phyloP scores from a whole-genome alignment of 1,140 invertebrate genomes.

The Kradibia gibbosae region DNA sequence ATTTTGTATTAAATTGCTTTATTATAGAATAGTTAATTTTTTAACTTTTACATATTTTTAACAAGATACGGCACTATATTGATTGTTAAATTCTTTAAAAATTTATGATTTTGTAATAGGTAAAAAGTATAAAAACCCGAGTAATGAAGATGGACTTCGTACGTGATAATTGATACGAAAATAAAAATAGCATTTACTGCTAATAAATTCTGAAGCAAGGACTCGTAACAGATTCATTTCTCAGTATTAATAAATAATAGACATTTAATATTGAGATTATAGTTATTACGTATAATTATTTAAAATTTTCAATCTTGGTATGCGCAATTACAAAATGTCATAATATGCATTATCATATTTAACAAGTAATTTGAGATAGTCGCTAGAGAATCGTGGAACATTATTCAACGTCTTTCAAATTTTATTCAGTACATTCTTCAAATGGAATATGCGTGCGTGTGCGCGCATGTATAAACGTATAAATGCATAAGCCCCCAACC shows the following conservation, averaged over 20 bases:
- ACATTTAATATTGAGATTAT: background rate
- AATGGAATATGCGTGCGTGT: background rate
- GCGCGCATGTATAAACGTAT: background rate
- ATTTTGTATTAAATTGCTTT: background rate
- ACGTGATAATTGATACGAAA: background rate
- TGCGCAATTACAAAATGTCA: background rate
- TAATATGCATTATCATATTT: background rate
- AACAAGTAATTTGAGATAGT: background rate
- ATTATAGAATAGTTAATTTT: background rate
- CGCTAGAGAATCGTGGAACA: background rate
- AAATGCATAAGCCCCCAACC: background rate
- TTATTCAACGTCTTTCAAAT: background rate
- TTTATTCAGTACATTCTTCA: background rate
- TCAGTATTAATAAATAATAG: background rate
- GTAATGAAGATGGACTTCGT: background rate
- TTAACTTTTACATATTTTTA: background rate
- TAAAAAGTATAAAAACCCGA: too few relatives aligned
- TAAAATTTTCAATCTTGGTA: background rate
- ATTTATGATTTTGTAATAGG: too few relatives aligned
- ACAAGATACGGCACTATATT: too few relatives aligned
- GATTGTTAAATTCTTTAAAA: too few relatives aligned
- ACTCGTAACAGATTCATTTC: background rate
- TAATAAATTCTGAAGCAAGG: background rate
- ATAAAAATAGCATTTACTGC: background rate
- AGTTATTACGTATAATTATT: slow-evolving; percentile 1